Evolutionary conservation across 2,113 vertebrate genomes (phyloP).

Genomic region (Recurvirostra avosetta): DNA sequence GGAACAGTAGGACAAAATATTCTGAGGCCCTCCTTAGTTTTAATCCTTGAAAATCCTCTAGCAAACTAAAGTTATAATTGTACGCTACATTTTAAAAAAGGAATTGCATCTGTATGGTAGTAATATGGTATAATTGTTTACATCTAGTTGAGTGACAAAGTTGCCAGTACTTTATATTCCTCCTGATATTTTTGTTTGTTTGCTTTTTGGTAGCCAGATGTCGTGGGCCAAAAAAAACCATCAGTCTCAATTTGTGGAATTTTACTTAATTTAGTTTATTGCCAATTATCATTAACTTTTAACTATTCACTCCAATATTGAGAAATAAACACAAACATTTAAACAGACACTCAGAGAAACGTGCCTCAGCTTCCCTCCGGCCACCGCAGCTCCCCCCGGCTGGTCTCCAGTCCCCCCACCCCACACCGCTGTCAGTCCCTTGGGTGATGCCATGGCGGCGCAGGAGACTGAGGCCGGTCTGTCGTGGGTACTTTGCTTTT

Average conservation of each 20-base stretch:
- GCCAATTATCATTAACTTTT: not conserved
- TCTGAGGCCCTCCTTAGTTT: not conserved
- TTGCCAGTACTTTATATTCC: not conserved
- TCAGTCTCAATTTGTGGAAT: not conserved
- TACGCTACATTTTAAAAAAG: not conserved
- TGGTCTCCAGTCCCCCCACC: not conserved
- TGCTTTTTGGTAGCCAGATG: not conserved
- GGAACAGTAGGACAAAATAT: not conserved
- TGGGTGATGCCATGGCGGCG: rapidly evolving
- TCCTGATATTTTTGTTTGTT: not conserved
- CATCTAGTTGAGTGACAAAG: not conserved
- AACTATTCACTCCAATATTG: not conserved
- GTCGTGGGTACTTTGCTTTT: not conserved
- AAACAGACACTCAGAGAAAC: not conserved
- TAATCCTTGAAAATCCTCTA: not conserved
- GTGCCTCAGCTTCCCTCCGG: not conserved
- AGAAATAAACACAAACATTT: not conserved
- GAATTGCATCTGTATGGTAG: not conserved
- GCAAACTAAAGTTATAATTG: not conserved
- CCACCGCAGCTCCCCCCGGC: not conserved
- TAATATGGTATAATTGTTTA: not conserved
- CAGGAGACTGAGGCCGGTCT: not conserved
- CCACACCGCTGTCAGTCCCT: rapidly evolving
- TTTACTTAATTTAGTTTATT: not conserved
- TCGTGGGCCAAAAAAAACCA: not conserved